Evolutionary conservation across 2,797 vertebrate genomes (phyloP).

Genomic region (Darevskia nairensis): DNA sequence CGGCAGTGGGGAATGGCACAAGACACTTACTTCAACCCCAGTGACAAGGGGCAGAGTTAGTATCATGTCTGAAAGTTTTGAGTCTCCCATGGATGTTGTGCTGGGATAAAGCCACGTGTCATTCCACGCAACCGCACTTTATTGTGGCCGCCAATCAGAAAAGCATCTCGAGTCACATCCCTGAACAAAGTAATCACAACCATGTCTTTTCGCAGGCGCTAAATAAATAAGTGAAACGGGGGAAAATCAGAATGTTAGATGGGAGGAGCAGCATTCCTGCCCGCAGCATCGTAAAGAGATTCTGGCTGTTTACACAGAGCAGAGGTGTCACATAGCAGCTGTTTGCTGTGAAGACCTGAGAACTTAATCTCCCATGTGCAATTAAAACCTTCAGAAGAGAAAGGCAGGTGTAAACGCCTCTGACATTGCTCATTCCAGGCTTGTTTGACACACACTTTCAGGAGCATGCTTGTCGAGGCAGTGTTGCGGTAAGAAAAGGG

Average conservation of each 20-base stretch:
- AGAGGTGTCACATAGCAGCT: conserved; percentile 49
- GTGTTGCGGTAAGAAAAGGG: background rate
- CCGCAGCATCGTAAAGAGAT: conserved; percentile 29
- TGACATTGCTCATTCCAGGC: conserved; percentile 23
- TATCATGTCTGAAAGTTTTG: background rate
- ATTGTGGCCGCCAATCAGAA: background rate
- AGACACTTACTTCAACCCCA: too few species aligned
- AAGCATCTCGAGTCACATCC: background rate
- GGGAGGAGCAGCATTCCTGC: fast-evolving
- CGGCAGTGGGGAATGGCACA: too few species aligned
- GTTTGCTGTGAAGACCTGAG: conserved; percentile 59
- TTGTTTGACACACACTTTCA: background rate
- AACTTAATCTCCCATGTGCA: conserved; percentile 57
- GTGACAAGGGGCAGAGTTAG: too few species aligned
- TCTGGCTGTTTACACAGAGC: conserved; percentile 51
- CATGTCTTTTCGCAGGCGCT: background rate
- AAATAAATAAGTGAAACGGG: conserved; percentile 30
- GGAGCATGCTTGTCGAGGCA: conserved; percentile 43
- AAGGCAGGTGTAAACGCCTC: conserved; percentile 42
- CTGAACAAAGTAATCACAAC: background rate
- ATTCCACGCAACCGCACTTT: background rate
- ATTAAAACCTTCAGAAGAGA: conserved; percentile 55
- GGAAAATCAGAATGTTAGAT: background rate
- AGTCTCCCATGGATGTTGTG: background rate
- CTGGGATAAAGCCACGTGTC: background rate